phyloP scores from a whole-genome alignment of 2,113 vertebrate genomes.

The Pituophis catenifer region DNA sequence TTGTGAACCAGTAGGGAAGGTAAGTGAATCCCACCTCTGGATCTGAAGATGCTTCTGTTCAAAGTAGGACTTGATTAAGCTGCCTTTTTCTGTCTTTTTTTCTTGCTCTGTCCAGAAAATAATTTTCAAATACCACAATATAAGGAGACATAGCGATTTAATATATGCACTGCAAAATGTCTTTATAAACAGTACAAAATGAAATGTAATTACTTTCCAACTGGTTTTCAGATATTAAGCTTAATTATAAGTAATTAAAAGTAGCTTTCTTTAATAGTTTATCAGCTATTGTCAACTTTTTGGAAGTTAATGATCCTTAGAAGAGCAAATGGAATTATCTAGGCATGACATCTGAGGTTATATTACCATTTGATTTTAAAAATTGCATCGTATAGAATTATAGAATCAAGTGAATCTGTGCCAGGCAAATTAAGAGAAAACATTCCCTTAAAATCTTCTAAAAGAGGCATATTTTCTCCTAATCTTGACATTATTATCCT shows the following conservation, averaged over 20 bases:
- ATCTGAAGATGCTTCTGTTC: background rate
- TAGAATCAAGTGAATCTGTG: background rate
- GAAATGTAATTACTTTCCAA: background rate
- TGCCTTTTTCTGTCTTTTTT: background rate
- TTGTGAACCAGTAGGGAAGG: too few species aligned
- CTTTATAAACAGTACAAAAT: background rate
- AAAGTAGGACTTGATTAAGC: background rate
- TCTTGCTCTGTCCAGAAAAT: background rate
- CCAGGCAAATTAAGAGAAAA: background rate
- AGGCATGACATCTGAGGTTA: background rate
- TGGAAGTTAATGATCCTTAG: background rate
- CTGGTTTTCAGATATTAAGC: background rate
- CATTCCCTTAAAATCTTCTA: background rate
- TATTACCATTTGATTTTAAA: background rate
- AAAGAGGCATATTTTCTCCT: background rate
- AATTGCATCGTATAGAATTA: background rate
- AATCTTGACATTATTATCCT: background rate
- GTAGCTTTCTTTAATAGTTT: background rate
- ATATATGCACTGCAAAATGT: background rate
- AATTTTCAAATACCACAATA: background rate
- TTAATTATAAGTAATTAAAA: background rate
- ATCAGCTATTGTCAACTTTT: background rate
- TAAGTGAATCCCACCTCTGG: background rate
- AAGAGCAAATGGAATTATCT: background rate
- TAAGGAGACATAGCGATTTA: too few species aligned